These are phyloP conservation scores for Drosophila orosa DNA, from an alignment of 1,140 invertebrate species.

Conservation along the genomic window DNA sequence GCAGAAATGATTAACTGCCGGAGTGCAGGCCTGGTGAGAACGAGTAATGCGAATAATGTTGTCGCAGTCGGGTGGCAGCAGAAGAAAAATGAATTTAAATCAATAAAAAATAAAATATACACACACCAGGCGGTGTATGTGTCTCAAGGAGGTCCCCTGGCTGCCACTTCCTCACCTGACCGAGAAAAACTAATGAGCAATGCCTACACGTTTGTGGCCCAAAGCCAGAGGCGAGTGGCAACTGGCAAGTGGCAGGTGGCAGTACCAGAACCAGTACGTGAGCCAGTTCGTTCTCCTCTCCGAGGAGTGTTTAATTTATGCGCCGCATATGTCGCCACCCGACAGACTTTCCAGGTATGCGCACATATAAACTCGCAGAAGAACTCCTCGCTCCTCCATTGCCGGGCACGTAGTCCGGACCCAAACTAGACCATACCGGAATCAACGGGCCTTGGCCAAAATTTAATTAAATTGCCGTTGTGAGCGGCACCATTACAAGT, in stretches of 20 bases:
- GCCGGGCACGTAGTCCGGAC: conserved; percentile 49
- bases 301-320: conserved; percentile 78
- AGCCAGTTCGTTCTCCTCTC: conserved; percentile 37
- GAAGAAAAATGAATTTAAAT: conserved; percentile 74
- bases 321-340: conserved; percentile 71
- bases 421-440: conserved; percentile 18
- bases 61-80: conserved; percentile 44
- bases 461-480: conserved; percentile 77
- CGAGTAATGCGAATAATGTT: conserved; percentile 49
- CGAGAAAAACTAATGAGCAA: conserved; percentile 77
- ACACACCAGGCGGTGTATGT: conserved; percentile 14
- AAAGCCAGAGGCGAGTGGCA: conserved; percentile 57
- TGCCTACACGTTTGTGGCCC: conserved; percentile 71
- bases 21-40: conserved; percentile 40
- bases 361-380: conserved; percentile 12
- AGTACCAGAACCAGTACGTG: conserved; percentile 42
- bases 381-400: conserved; percentile 9
- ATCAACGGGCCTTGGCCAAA: conserved; percentile 47
- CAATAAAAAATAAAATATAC: conserved; percentile 62
- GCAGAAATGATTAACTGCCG: conserved; percentile 67
- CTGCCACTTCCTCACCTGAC: conserved; percentile 13
- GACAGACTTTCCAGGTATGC: conserved; percentile 47
- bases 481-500: conserved; percentile 52
- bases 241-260: conserved; percentile 48
- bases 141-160: conserved; percentile 45